Evolutionary conservation across 1,140 invertebrate species (phyloP), one percentile per base, ranked within the genome.

Genomic region (Amyelois transitella): DNA sequence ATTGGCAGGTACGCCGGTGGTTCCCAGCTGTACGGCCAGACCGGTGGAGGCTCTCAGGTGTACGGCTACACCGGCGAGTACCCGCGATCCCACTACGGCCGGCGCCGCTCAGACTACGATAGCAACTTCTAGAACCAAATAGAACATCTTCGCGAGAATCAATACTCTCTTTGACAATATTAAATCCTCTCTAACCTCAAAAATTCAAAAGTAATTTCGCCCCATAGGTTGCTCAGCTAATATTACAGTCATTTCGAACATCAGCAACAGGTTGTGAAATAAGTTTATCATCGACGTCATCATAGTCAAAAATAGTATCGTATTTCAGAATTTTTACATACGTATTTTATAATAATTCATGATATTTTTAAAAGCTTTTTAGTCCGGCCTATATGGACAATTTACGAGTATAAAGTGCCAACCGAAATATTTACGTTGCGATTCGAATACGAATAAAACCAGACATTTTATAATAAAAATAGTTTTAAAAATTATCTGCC

Each of bases 41-140:
- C 85, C 6, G 85, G 86, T 10, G 86, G 80, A 17, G 84, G 86
- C 8, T 89, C 88, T 10, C 88, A 89, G 64, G 80, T 84, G 38
- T 89, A 89, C 61, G 87, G 87, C 7, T 89, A 89, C 69, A 84
- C 84, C 7, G 88, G 86, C 22, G 88, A 89, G 49, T 84, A 84
- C 58, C 86, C 86, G 43, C 78, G 86, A 43, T 86, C 88, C 8
- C 85, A 87, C 67, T 90, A 90, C 72, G 89, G 88, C n/a, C 75
- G 91, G 17, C 85, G 91, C 57, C 88, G 91, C 72, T 91, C 91
- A 28, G 91, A 92, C 72, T 92, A 91, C 75, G 91, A 92, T 67
- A 90, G 88, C 66, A 90, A 90, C 69, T 90, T 91, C 77, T 91
- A 85, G 72, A 76, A 63, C 43, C 51, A 63, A 64, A 58, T 65